phyloP scores from a whole-genome alignment of 2,113 vertebrate genomes.

The Elephantulus edwardii region DNA sequence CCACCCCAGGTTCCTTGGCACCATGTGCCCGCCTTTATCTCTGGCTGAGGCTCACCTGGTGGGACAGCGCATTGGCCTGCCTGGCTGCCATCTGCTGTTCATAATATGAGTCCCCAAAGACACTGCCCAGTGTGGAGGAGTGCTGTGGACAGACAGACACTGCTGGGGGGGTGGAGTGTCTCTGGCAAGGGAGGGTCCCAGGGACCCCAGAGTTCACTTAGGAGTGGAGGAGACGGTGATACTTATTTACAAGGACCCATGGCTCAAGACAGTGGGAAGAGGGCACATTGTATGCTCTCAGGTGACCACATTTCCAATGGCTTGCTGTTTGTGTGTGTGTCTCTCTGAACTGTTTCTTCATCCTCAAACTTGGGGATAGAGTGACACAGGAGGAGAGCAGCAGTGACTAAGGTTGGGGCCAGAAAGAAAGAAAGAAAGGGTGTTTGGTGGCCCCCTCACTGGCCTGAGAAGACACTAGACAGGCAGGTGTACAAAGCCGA shows the following conservation, averaged over 20 bases:
- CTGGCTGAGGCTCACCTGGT: constrained; percentile 91
- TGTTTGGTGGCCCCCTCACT: too few species aligned
- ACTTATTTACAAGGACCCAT: background rate
- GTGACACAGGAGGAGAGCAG: background rate
- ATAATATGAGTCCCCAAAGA: constrained; percentile 97
- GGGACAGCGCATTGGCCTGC: constrained; percentile 97
- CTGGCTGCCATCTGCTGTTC: constrained; percentile 97
- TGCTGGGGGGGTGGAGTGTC: constrained; percentile 65
- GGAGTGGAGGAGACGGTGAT: background rate
- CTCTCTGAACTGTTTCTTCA: background rate
- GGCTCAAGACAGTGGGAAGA: background rate
- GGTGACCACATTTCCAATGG: background rate
- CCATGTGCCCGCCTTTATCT: background rate
- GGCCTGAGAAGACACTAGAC: background rate
- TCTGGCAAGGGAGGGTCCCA: background rate
- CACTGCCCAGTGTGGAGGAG: constrained; percentile 93
- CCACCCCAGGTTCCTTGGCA: background rate
- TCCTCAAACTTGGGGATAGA: background rate
- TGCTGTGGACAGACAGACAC: constrained; percentile 89
- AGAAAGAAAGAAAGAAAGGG: background rate
- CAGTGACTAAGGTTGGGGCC: background rate
- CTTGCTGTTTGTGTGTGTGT: background rate
- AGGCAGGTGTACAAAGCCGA: background rate
- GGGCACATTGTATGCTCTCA: background rate
- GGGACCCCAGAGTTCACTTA: background rate